A percentile compares a stretch with the other conserved stretches of the same genome.
These are phyloP conservation scores for Hypotaenidia philippensis DNA, from an alignment of 2,797 vertebrate species.

Conservation along the genomic window DNA sequence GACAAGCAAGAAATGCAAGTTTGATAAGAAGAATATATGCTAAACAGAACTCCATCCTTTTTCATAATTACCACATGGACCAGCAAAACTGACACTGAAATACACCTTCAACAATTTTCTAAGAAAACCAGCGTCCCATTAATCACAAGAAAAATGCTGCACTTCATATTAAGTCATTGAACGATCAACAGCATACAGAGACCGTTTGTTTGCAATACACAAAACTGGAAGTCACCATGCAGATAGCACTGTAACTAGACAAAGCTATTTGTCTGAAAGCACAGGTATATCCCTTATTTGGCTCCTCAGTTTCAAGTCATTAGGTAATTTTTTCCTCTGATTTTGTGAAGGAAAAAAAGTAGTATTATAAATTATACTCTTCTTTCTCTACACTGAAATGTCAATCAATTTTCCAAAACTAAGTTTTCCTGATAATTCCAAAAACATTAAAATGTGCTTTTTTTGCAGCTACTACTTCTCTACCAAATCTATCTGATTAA, in stretches of 20 bases:
- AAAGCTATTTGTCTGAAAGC: conserved; percentile 7
- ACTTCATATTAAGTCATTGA: neutral
- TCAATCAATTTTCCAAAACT: neutral
- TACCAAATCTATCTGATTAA: neutral
- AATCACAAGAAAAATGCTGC: neutral
- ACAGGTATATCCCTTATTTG: neutral
- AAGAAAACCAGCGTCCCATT: neutral
- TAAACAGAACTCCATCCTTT: neutral
- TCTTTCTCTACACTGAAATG: neutral
- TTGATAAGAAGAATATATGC: neutral
- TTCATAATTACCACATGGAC: neutral
- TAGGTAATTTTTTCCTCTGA: neutral
- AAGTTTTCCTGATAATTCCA: neutral
- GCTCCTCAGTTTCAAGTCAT: neutral
- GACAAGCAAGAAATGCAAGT: neutral
- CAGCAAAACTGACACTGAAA: conserved; percentile 40
- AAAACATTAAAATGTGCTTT: neutral
- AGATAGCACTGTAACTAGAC: neutral
- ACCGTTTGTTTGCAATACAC: neutral
- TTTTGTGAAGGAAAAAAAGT: neutral
- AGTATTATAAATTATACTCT: neutral
- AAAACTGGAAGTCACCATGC: neutral
- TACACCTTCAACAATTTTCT: neutral
- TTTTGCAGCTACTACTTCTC: neutral
- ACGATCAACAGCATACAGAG: neutral